phyloP scores from a whole-genome alignment of 2,888 invertebrate genomes.

The Sminthurides aquaticus region DNA sequence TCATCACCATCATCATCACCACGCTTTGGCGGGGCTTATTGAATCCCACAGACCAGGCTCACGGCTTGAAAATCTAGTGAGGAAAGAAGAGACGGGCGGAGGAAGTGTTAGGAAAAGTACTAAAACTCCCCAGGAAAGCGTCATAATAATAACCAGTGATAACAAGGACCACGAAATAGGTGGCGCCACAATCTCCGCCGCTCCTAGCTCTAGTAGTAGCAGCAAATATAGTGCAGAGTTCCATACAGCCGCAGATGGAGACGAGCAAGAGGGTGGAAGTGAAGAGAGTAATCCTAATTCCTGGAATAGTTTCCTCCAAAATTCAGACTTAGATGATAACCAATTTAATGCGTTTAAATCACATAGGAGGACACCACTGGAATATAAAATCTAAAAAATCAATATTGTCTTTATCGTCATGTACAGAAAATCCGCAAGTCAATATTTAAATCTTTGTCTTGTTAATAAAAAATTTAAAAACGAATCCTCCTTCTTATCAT shows the following conservation, averaged over 20 bases:
- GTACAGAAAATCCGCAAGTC: not conserved
- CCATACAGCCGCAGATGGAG: not conserved
- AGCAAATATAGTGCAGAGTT: not conserved
- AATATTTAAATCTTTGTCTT: no score
- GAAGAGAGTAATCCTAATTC: not conserved
- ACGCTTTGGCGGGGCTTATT: slow-evolving; percentile 9
- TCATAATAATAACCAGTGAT: not conserved
- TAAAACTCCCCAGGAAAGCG: no score
- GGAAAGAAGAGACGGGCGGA: not conserved
- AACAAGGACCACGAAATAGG: not conserved
- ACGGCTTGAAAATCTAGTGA: not conserved
- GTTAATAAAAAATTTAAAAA: no score
- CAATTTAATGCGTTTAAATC: not conserved
- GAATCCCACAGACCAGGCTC: not conserved
- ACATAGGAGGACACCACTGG: not conserved
- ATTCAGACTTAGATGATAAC: not conserved
- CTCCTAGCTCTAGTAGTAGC: not conserved
- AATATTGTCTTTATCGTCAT: not conserved
- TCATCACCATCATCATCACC: slow-evolving; percentile 20
- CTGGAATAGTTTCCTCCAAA: not conserved
- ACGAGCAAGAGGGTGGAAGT: not conserved
- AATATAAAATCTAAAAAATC: not conserved
- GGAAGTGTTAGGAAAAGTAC: no score
- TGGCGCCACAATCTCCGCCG: not conserved
- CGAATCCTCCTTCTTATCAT: no score